phyloP scores from a whole-genome alignment of 2,113 vertebrate species.

The Vireo altiloquus region DNA sequence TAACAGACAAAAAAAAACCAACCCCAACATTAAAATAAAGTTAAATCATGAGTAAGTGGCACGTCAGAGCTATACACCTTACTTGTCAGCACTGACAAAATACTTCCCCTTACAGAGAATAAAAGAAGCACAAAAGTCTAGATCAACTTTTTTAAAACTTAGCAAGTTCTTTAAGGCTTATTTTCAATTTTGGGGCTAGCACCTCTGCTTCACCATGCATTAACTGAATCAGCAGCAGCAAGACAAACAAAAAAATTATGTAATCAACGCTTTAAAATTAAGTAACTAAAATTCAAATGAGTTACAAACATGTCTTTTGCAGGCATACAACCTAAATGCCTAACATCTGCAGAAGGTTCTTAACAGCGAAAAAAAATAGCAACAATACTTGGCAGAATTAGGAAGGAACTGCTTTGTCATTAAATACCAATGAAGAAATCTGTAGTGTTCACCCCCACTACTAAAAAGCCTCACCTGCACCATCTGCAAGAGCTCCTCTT shows the following conservation, averaged over 20 bases:
- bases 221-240: not conserved
- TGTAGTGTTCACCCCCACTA: fast-evolving
- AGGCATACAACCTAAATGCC: not conserved
- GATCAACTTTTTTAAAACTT: not conserved
- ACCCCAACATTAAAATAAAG: not conserved
- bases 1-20: fast-evolving
- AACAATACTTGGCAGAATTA: not conserved
- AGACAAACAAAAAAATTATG: not conserved
- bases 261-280: not conserved
- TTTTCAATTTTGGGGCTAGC: not conserved
- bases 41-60: not conserved
- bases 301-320: not conserved
- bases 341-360: not conserved
- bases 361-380: not conserved
- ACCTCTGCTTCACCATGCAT: not conserved
- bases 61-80: not conserved
- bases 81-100: not conserved
- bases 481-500: not conserved
- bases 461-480: constrained; percentile 28
- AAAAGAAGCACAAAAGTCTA: not conserved
- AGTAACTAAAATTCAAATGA: not conserved
- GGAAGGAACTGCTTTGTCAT: not conserved
- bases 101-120: fast-evolving
- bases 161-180: not conserved
- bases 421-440: not conserved